phyloP scores from a whole-genome alignment of 2,113 vertebrate genomes.

The Dasyurus viverrinus region DNA sequence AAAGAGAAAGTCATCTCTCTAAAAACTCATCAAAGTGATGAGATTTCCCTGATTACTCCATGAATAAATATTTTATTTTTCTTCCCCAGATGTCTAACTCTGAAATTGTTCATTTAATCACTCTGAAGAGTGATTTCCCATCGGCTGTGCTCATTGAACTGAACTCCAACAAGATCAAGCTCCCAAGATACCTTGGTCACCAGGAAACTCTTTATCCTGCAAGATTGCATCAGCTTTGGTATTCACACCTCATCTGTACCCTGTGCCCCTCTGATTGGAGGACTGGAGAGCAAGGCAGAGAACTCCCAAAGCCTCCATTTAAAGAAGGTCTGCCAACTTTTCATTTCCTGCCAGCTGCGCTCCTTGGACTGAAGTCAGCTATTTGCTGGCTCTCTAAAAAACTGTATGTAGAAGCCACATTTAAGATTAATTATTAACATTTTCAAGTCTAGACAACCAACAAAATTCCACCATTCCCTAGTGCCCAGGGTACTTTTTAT shows the following conservation, averaged over 20 bases:
- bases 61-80: background rate
- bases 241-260: background rate
- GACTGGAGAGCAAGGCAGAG: background rate
- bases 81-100: background rate
- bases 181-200: background rate
- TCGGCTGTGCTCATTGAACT: background rate
- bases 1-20: background rate
- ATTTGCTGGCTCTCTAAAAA: background rate
- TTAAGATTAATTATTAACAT: background rate
- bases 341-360: background rate
- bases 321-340: background rate
- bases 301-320: background rate
- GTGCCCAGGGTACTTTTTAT: background rate
- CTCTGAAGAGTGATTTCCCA: background rate
- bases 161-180: background rate
- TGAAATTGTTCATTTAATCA: background rate
- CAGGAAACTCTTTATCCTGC: background rate
- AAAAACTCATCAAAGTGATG: background rate
- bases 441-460: background rate
- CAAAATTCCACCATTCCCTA: background rate
- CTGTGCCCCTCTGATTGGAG: background rate
- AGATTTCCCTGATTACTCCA: background rate
- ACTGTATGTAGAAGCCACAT: background rate
- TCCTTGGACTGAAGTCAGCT: background rate
- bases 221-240: background rate